Evolutionary conservation across 2,113 vertebrate species (phyloP), one percentile per base, ranked within the genome.

Genomic region (Polyodon spathula): DNA sequence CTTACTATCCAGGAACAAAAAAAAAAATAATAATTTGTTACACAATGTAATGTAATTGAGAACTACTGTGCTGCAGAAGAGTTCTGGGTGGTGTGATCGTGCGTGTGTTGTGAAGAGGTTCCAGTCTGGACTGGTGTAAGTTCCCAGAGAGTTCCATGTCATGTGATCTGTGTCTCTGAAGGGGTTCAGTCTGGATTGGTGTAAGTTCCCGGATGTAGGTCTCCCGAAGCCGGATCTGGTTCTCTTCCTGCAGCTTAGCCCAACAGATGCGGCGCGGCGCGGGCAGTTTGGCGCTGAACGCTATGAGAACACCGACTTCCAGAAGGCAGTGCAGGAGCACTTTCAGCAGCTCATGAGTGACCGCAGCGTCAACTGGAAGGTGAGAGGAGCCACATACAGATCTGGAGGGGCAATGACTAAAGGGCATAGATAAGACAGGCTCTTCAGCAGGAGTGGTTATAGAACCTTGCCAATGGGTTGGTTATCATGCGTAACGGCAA

Each of bases 191-290:
- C 61, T 97, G 68, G 82, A 95, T 6, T 99, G 96, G 96, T 98
- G 96, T 63, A 95, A 75, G 66, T 80, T 88, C 11, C 87, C 96
- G 0, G 96, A 98, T 0, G 71, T 87, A 56, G 96, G 96, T 1
- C 89, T 99, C 60, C 96, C 96, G 15, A 93, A 92, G 66, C 96
- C 96, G 1, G 96, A 99, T 73, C 76, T 97, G 8, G 88, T 99
- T 4, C 68, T 99, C 60, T 98, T 94, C 58, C 87, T 99, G n/a
- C 83, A 92, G 59, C 57, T 98, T 40, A 83, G 62, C 55, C 69
- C 83, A 0, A 68, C 62, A 0, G 83, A 74, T 4, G 94, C 95
- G 0, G 87, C 86, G 0, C 62, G 67, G 1, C 85, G 96, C 42
- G 92, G 88, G 0, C 73, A 87, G 57, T 99, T 87, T 44, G 95